These are phyloP conservation scores for Pseudomugil tenellus DNA, from an alignment of 2,797 vertebrate species.

Conservation along the genomic window DNA sequence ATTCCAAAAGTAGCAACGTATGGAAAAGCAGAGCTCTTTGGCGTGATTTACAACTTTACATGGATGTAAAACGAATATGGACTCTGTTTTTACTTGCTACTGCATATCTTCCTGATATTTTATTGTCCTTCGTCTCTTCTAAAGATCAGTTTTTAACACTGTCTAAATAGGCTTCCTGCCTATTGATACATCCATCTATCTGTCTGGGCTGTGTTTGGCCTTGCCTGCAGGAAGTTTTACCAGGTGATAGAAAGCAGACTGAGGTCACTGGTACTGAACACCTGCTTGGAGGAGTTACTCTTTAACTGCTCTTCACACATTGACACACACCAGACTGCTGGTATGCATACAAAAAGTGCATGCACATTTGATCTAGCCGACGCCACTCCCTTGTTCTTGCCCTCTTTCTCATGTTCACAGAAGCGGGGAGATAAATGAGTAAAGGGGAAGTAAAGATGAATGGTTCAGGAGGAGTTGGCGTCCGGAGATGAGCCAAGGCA, in stretches of 20 bases:
- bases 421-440: constrained; percentile 68
- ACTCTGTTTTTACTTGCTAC: constrained; percentile 19
- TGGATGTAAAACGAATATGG: constrained; percentile 40
- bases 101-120: constrained; percentile 31
- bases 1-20: constrained; percentile 22
- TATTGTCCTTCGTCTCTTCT: constrained; percentile 15
- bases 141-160: constrained; percentile 15
- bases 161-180: constrained; percentile 25
- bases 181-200: constrained; percentile 54
- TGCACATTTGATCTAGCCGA: constrained; percentile 83
- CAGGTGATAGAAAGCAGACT: constrained; percentile 73
- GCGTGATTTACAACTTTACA: constrained; percentile 50
- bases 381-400: constrained; percentile 64
- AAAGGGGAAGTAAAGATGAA: constrained; percentile 63
- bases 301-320: constrained; percentile 75
- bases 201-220: constrained; percentile 71
- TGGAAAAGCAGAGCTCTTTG: constrained; percentile 17
- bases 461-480: constrained; percentile 49
- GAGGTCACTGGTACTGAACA: constrained; percentile 78
- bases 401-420: constrained; percentile 49
- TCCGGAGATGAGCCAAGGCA: constrained; percentile 51
- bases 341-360: constrained; percentile 45
- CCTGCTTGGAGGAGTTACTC: constrained; percentile 79
- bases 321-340: constrained; percentile 26
- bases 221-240: constrained; percentile 79